phyloP scores from a whole-genome alignment of 2,797 vertebrate species.

The Alfaro cultratus region DNA sequence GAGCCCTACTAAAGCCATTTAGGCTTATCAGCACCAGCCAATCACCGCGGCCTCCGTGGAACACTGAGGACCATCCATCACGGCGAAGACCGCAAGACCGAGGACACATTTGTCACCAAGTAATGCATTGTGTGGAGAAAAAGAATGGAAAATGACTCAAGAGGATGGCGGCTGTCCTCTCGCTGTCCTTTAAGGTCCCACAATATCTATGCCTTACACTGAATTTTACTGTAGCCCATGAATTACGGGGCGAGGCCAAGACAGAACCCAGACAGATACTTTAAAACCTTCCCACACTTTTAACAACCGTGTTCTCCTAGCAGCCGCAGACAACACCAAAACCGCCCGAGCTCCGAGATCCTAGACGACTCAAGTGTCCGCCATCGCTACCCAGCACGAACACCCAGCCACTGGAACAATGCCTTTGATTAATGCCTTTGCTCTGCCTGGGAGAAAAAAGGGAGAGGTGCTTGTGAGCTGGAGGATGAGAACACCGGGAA shows the following conservation, averaged over 20 bases:
- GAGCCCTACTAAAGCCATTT: constrained; percentile 60
- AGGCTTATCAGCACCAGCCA: constrained; percentile 66
- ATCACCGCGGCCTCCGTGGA: constrained; percentile 53
- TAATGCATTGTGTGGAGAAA: constrained; percentile 59
- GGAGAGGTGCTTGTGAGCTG: constrained; percentile 26
- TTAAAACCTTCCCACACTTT: constrained; percentile 45
- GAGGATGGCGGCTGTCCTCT: constrained; percentile 54
- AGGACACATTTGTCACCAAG: constrained; percentile 58
- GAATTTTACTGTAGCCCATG: constrained; percentile 35
- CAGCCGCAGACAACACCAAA: constrained; percentile 23
- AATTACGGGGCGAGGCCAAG: constrained; percentile 23
- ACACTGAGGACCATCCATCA: constrained; percentile 67
- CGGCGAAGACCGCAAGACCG: constrained; percentile 34
- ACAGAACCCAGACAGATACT: constrained; percentile 25
- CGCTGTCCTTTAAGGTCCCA: constrained; percentile 52
- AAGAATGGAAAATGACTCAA: constrained; percentile 35
- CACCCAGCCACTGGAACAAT: constrained; percentile 39
- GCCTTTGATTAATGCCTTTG: constrained; percentile 54
- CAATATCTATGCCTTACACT: constrained; percentile 32
- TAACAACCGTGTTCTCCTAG: constrained; percentile 30
- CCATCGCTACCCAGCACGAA: constrained; percentile 40
- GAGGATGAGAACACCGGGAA: constrained; percentile 34
- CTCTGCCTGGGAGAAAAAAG: constrained; percentile 18
- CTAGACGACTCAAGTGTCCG: constrained; percentile 36
- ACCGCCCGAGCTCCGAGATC: constrained; percentile 23